Conservation (phyloP, 2,797 vertebrate species). For the Leptatherina wallacei region DNA sequence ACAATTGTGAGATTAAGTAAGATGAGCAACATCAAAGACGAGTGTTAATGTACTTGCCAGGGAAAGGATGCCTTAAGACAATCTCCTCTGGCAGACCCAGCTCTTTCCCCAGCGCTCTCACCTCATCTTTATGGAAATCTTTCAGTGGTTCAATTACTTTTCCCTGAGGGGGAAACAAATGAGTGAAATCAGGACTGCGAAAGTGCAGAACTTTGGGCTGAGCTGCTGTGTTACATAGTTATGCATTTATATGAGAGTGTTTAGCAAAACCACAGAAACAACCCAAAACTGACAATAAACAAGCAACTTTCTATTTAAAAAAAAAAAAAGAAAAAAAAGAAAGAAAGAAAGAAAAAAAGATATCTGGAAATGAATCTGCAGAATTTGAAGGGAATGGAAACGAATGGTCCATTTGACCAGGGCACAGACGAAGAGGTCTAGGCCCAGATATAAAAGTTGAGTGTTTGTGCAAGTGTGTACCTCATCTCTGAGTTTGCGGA, state of each 20-base stretch:
- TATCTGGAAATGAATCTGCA: not conserved
- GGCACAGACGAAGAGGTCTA: too few relatives aligned
- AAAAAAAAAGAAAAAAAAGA: not conserved
- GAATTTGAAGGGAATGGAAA: not conserved
- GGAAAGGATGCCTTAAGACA: constrained; percentile 95
- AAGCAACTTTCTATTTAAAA: not conserved
- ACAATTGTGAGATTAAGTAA: not conserved
- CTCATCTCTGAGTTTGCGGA: constrained; percentile 96
- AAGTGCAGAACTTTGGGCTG: not conserved
- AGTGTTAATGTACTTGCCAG: constrained; percentile 80
- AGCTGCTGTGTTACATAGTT: constrained; percentile 2
- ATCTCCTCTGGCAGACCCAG: constrained; percentile 96
- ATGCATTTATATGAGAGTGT: constrained; percentile 4
- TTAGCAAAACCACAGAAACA: constrained; percentile 14
- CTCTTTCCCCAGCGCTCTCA: constrained; percentile 93
- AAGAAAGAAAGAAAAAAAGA: too few relatives aligned
- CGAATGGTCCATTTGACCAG: not conserved
- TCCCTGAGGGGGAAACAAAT: constrained; percentile 81
- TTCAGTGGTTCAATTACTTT: constrained; percentile 99
- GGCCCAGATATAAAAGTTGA: not conserved
- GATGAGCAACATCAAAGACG: not conserved
- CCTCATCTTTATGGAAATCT: constrained; percentile 99
- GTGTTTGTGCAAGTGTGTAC: constrained; percentile 62
- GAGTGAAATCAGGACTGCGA: constrained; percentile 37
- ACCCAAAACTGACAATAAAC: not conserved